phyloP scores from a whole-genome alignment of 2,888 invertebrate species.

The Eustalomyia histrio region DNA sequence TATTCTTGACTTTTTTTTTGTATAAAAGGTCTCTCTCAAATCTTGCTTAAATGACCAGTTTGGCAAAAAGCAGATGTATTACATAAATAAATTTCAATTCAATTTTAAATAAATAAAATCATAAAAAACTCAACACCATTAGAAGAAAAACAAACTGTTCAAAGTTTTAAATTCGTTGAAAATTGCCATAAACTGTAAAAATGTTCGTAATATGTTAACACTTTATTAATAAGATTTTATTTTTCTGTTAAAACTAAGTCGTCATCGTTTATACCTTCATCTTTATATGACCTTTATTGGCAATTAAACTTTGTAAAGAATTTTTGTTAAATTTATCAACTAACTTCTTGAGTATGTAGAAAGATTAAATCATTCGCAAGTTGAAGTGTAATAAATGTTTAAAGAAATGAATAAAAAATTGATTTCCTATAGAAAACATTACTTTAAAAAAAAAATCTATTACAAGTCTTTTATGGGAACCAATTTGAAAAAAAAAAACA shows the following conservation, averaged over 20 bases:
- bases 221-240: background rate
- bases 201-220: background rate
- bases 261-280: background rate
- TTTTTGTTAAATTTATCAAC: conserved; percentile 6
- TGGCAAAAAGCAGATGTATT: conserved; percentile 10
- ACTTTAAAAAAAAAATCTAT: background rate
- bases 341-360: conserved; percentile 26
- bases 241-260: background rate
- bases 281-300: conserved; percentile 1
- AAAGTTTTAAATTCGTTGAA: background rate
- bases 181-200: background rate
- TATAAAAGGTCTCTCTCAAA: background rate
- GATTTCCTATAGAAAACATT: background rate
- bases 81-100: conserved; percentile 8
- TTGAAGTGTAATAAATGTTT: background rate
- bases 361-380: conserved; percentile 16
- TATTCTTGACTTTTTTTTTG: conserved; percentile 1
- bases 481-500: background rate
- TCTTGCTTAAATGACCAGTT: background rate
- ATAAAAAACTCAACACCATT: background rate
- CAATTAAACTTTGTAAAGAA: background rate
- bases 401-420: background rate
- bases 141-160: background rate
- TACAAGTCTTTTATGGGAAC: conserved; percentile 41
- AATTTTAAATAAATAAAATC: background rate